Evolutionary conservation across 2,113 vertebrate species (phyloP).

Genomic region (Urocynchramus pylzowi): DNA sequence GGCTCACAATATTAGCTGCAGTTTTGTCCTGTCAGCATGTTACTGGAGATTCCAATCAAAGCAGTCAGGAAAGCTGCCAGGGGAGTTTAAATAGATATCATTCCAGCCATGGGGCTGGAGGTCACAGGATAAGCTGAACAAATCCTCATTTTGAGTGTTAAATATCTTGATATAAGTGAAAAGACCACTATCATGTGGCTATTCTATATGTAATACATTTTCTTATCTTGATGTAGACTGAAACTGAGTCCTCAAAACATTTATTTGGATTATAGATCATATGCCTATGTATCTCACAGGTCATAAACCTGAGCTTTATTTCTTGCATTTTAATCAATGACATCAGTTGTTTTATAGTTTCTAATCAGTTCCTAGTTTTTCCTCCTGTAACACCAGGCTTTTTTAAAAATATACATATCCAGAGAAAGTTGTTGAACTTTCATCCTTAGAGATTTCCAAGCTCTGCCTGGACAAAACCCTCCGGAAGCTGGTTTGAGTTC

Average conservation of each 20-base stretch:
- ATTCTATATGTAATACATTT: not conserved
- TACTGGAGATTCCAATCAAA: conserved; percentile 25
- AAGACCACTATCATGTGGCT: not conserved
- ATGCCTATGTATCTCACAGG: not conserved
- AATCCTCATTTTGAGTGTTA: not conserved
- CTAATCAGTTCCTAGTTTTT: not conserved
- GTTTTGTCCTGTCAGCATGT: conserved; percentile 20
- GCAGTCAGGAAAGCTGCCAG: conserved; percentile 26
- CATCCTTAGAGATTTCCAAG: not conserved
- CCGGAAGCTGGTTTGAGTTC: not conserved
- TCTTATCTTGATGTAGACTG: not conserved
- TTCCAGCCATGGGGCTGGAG: not conserved
- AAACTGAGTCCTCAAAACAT: not conserved
- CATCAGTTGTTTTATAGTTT: not conserved
- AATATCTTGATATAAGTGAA: not conserved
- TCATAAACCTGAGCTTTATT: not conserved
- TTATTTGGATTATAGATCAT: not conserved
- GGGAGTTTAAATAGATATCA: conserved; percentile 8
- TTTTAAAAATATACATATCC: not conserved
- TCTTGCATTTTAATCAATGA: not conserved
- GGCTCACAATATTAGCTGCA: not conserved
- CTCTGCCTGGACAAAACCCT: not conserved
- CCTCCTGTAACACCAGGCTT: not conserved
- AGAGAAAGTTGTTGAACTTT: not conserved
- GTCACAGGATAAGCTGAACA: conserved; percentile 5